Evolutionary conservation across 2,113 vertebrate genomes (phyloP).

Genomic region (Alectura lathami): DNA sequence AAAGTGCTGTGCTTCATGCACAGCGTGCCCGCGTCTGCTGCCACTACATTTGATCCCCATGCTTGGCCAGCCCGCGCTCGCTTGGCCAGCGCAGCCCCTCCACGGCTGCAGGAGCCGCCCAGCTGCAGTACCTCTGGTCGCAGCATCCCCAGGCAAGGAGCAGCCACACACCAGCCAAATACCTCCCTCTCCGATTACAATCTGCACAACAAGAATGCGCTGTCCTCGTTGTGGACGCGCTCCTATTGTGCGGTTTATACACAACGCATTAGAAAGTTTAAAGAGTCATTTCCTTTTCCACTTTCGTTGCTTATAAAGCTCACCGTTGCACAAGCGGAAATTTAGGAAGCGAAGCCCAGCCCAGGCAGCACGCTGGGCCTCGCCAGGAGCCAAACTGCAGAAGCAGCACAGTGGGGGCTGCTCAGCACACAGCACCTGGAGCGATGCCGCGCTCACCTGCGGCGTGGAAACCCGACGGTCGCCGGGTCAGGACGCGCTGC

Average conservation of each 20-base stretch:
- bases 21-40: background rate
- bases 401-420: background rate
- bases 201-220: background rate
- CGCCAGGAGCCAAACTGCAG: background rate
- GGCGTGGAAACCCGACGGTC: too few species aligned
- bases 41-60: background rate
- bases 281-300: background rate
- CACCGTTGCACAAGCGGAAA: background rate
- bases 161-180: background rate
- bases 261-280: background rate
- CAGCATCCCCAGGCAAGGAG: background rate
- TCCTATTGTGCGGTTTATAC: background rate
- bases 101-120: background rate
- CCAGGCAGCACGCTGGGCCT: background rate
- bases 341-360: background rate
- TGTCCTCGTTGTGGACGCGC: background rate
- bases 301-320: background rate
- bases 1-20: background rate
- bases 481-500: too few species aligned
- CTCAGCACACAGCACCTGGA: background rate
- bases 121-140: too few species aligned
- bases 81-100: background rate
- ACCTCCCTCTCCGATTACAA: background rate
- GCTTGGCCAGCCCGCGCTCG: background rate
- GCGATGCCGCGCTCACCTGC: background rate